phyloP scores from a whole-genome alignment of 2,888 invertebrate genomes.

The Elegia similella region DNA sequence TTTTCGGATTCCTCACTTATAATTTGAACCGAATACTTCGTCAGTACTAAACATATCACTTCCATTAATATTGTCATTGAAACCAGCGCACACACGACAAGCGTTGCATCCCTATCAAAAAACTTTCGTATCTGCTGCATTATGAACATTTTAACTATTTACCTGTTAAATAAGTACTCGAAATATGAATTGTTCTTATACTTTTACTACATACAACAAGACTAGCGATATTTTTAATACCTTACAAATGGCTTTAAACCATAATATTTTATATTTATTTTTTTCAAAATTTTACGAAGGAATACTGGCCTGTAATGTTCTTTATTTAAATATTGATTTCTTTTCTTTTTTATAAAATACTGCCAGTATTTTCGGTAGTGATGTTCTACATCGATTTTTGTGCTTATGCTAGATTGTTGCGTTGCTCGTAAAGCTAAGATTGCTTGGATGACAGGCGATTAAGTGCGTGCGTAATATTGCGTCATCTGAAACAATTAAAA shows the following conservation, averaged over 20 bases:
- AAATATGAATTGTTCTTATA: background rate
- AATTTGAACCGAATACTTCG: slow-evolving; percentile 12
- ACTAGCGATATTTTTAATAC: background rate
- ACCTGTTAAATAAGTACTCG: background rate
- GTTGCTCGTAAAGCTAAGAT: slow-evolving; percentile 31
- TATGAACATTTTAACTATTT: background rate
- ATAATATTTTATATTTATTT: background rate
- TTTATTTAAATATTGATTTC: background rate
- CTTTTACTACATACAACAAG: slow-evolving; percentile 12
- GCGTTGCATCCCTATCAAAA: background rate
- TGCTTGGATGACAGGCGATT: slow-evolving; percentile 22
- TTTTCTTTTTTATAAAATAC: background rate
- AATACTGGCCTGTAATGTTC: background rate
- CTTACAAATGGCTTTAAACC: no score
- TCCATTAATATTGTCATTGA: background rate
- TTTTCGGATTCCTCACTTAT: background rate
- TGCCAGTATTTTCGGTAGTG: slow-evolving; percentile 13
- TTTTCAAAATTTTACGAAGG: background rate
- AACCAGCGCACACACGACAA: background rate
- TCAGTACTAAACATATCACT: background rate
- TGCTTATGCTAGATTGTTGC: slow-evolving; percentile 22
- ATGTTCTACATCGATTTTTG: background rate
- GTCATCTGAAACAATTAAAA: slow-evolving; percentile 22
- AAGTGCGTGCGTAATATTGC: slow-evolving; percentile 11
- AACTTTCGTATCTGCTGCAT: background rate